These are phyloP conservation scores for Pseudochaenichthys georgianus DNA, from an alignment of 2,797 vertebrate genomes.

Conservation along the genomic window DNA sequence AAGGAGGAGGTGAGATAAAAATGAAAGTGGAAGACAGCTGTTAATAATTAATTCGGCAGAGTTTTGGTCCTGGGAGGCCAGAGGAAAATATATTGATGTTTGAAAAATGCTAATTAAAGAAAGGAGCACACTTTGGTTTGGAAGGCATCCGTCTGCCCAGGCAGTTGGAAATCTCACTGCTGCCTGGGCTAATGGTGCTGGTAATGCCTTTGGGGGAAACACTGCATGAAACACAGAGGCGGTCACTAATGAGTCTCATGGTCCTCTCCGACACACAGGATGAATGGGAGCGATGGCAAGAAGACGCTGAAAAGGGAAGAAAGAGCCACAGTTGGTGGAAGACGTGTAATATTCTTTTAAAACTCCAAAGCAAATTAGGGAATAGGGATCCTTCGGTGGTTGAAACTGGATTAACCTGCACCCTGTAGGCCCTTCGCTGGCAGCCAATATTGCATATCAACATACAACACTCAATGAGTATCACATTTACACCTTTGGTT, in stretches of 20 bases:
- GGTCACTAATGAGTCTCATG: conserved; percentile 89
- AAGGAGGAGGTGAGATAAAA: conserved; percentile 53
- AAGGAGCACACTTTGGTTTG: conserved; percentile 75
- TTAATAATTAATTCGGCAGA: conserved; percentile 80
- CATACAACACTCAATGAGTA: conserved; percentile 28
- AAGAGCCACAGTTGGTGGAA: conserved; percentile 50
- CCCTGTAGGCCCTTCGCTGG: conserved; percentile 35
- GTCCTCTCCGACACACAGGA: conserved; percentile 74
- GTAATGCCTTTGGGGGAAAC: conserved; percentile 84
- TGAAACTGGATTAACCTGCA: conserved; percentile 37
- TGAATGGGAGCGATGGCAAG: conserved; percentile 58
- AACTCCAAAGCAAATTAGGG: conserved; percentile 58
- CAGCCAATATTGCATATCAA: conserved; percentile 57
- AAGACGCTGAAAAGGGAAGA: conserved; percentile 56
- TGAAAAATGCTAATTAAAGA: conserved; percentile 84
- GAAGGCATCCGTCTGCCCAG: conserved; percentile 81
- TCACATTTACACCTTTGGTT: conserved; percentile 20
- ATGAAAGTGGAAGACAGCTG: conserved; percentile 72
- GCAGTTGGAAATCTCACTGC: conserved; percentile 86
- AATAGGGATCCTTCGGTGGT: conserved; percentile 40
- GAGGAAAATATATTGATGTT: conserved; percentile 83
- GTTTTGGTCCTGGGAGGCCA: conserved; percentile 78
- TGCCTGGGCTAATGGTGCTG: conserved; percentile 86
- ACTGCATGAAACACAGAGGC: conserved; percentile 83
- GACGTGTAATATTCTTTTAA: conserved; percentile 53